These are phyloP conservation scores for Drosophila neotestacea DNA, from an alignment of 2,888 invertebrate species.

Conservation along the genomic window DNA sequence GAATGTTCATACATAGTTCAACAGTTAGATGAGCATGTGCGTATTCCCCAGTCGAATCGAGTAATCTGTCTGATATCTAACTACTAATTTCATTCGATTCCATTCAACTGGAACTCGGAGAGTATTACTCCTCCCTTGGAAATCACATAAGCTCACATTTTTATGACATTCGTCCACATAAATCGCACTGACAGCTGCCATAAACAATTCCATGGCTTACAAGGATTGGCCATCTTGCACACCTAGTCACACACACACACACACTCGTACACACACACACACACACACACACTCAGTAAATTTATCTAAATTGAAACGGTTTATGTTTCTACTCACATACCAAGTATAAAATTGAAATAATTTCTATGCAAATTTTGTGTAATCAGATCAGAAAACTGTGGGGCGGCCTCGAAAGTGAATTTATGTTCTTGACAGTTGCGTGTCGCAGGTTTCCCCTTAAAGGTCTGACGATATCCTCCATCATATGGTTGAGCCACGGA, in stretches of 20 bases:
- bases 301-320: constrained; percentile 71
- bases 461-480: neutral
- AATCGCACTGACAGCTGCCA: constrained; percentile 68
- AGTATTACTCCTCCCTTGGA: neutral
- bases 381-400: constrained; percentile 64
- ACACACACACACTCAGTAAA: constrained; percentile 36
- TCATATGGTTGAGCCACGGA: neutral
- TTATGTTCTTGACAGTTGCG: constrained; percentile 68
- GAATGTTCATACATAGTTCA: constrained; percentile 18
- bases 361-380: constrained; percentile 75
- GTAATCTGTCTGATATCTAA: constrained; percentile 22
- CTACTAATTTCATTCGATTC: constrained; percentile 39
- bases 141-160: constrained; percentile 31
- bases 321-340: constrained; percentile 40
- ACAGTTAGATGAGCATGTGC: constrained; percentile 7
- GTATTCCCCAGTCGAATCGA: constrained; percentile 16
- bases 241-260: constrained; percentile 4
- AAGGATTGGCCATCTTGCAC: constrained; percentile 20
- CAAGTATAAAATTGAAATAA: constrained; percentile 63
- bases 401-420: constrained; percentile 30
- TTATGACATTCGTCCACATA: constrained; percentile 38
- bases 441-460: constrained; percentile 40
- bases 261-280: constrained; percentile 12
- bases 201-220: constrained; percentile 53
- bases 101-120: constrained; percentile 21